phyloP scores from a whole-genome alignment of 1,140 invertebrate genomes.

The Potamilus streckersoni region DNA sequence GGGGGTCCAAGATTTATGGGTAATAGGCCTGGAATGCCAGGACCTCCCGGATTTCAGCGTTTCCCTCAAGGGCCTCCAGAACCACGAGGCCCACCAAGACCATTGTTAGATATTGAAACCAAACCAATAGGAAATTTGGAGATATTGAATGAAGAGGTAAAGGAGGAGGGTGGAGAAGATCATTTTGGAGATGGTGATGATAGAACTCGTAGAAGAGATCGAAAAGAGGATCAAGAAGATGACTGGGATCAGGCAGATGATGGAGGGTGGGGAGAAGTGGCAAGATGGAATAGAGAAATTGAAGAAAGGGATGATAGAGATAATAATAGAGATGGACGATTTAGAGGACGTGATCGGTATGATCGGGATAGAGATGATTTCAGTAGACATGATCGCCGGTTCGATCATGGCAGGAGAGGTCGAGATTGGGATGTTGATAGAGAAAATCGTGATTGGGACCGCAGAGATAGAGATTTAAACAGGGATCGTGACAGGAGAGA shows the following conservation, averaged over 20 bases:
- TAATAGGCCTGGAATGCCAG: conserved; percentile 20
- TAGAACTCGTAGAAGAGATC: too few species aligned
- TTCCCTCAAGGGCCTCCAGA: conserved; percentile 17
- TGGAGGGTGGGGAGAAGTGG: conserved; percentile 5
- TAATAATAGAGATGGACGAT: too few species aligned
- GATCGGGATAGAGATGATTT: conserved; percentile 12
- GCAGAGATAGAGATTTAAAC: conserved; percentile 53
- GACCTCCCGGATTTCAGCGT: conserved; percentile 8
- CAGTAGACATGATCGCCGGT: neutral
- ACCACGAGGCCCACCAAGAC: conserved; percentile 12
- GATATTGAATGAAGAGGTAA: conserved; percentile 24
- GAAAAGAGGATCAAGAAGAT: conserved; percentile 31
- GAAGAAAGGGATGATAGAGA: conserved; percentile 6
- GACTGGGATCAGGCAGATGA: conserved; percentile 14
- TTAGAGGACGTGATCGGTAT: too few species aligned
- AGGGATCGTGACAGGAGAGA: conserved; percentile 33
- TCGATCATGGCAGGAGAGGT: conserved; percentile 9
- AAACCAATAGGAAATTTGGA: conserved; percentile 14
- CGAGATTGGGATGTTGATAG: conserved; percentile 18
- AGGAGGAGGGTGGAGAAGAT: conserved; percentile 33
- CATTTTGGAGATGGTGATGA: conserved; percentile 13
- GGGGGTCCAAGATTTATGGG: conserved; percentile 28
- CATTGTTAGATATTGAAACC: conserved; percentile 25
- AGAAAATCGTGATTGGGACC: conserved; percentile 13
- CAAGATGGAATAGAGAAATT: neutral